Evolutionary conservation across 92 coral and sea anemone genomes (phyloP).

Genomic region (Umimayanthus kanabou): DNA sequence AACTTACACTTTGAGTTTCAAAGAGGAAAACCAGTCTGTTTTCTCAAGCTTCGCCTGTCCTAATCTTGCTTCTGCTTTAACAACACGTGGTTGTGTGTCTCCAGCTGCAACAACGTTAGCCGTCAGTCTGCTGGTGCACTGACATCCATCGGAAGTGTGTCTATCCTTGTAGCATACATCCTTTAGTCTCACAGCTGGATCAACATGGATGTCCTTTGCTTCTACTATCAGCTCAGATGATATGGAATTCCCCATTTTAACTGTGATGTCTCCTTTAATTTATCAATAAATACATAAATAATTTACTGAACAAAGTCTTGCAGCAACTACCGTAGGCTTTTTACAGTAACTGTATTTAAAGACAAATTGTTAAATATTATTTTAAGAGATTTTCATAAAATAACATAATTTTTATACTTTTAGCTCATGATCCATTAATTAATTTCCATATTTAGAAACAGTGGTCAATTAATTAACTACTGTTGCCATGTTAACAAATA

Average conservation of each 20-base stretch:
- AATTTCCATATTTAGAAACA: too few species aligned
- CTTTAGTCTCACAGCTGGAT: not conserved
- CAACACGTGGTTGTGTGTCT: not conserved
- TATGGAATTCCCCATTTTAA: slow-evolving; percentile 23
- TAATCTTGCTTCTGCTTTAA: slow-evolving; percentile 7
- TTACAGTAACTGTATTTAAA: too few species aligned
- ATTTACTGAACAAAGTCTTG: too few species aligned
- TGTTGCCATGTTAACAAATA: too few species aligned
- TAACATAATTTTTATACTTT: too few species aligned
- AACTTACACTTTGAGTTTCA: slow-evolving; percentile 9
- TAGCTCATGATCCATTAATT: too few species aligned
- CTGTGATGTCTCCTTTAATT: slow-evolving; percentile 11
- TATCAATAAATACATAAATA: too few species aligned
- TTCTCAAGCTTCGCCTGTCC: slow-evolving; percentile 34
- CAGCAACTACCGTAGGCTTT: too few species aligned
- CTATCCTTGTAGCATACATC: not conserved
- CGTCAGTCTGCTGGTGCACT: not conserved
- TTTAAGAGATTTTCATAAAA: too few species aligned
- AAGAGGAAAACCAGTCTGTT: slow-evolving; percentile 34
- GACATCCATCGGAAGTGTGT: not conserved
- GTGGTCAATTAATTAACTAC: too few species aligned
- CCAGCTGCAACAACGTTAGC: not conserved
- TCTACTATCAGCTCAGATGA: slow-evolving; percentile 21
- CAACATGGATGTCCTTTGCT: slow-evolving; percentile 19
- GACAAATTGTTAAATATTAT: too few species aligned